Base-by-base conservation (phyloP, 2,797 vertebrate genomes). In the Typhlichthys subterraneus region DNA sequence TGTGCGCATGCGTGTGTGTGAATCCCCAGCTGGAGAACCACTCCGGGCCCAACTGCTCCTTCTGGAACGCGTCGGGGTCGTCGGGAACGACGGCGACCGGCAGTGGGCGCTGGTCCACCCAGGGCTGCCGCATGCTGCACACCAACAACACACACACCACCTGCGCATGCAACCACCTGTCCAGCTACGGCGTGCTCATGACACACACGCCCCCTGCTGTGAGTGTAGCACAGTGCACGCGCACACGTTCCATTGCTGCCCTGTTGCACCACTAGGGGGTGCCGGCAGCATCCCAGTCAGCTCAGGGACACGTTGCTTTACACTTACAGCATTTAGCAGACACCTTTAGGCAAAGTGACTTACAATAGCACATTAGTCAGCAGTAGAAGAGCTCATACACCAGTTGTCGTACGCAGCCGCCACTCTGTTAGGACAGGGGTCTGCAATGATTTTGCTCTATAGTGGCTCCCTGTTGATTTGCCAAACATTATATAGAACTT, bases 41-140 rank as follows among this genome's bases (percentile, higher is more conserved):
- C 80, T 96, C 95, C 82, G 95, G 94, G 19, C 95, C 95, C 47
- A 98, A 97, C 90, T 98, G 96, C 81, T 96, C 96, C n/a, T 97
- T 97, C 90, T 98, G 96, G 96, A 97, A 97, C 54, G 93, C 95
- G 73, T 95, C 95, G 0, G 95, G 95, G 79, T 23, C 19, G 19
- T 23, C 19, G 2, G 19, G 19, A 1, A 23, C 19, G 19, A 23
- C 19, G 19, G 87, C 93, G 1, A 94, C 94, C 46, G 96, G 96
- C 89, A 92, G 89, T 49, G 95, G 95, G 63, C 93, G 94, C 88
- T 98, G 96, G 95, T 96, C 96, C 0, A 94, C 93, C 0, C 96
- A 98, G 84, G 96, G 96, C 80, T 98, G 96, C 77, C 93, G 94
- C 19, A 88, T 96, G 79, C 75, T 96, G 38, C 91, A 93, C 75